Conservation (phyloP, 1,140 invertebrate species). For the Ruditapes philippinarum region DNA sequence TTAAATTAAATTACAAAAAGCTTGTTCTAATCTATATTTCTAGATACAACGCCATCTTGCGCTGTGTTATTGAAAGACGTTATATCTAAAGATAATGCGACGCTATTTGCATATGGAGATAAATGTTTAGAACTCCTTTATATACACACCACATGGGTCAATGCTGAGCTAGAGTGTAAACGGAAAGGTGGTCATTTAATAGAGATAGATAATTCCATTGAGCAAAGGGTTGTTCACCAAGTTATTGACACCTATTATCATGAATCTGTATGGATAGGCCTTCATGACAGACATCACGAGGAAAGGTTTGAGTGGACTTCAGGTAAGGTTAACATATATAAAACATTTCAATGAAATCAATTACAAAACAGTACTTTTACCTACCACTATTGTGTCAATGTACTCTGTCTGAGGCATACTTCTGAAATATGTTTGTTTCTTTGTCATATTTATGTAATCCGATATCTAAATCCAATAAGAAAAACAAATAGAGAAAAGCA, state of each 20-base stretch:
- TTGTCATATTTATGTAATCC: no score
- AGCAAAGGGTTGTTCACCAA: background rate
- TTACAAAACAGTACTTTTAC: no score
- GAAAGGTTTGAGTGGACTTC: constrained; percentile 46
- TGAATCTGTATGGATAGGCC: constrained; percentile 29
- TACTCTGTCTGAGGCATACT: no score
- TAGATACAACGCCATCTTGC: background rate
- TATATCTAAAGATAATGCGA: background rate
- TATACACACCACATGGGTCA: background rate
- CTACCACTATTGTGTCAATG: no score
- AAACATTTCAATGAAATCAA: no score
- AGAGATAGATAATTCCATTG: background rate
- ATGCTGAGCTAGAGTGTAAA: constrained; percentile 8
- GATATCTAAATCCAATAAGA: no score
- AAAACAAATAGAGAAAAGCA: no score
- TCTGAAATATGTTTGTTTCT: no score
- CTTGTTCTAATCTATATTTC: background rate
- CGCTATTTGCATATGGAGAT: background rate
- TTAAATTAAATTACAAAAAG: no score
- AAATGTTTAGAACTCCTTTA: background rate
- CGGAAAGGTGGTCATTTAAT: background rate
- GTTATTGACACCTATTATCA: background rate
- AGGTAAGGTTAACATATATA: background rate
- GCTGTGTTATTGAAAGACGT: background rate
- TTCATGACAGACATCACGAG: constrained; percentile 23